Percentiles rank a stretch among this genome's conserved stretches.
phyloP scores from a whole-genome alignment of 2,797 vertebrate genomes.

The Fistularia tabacaria region DNA sequence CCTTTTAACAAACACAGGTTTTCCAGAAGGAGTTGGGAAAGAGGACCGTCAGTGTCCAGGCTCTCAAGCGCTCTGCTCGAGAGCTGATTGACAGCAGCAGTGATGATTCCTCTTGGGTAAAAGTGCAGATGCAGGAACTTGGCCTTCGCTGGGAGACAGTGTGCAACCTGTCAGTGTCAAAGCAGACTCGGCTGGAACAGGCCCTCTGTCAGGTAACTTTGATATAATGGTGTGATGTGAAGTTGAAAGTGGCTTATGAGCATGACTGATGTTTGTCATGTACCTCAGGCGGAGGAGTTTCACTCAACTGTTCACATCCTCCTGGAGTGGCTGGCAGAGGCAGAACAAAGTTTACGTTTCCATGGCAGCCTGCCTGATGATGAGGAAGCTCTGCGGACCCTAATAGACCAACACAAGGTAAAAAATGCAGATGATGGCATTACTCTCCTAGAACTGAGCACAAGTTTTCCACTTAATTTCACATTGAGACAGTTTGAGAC shows the following conservation, averaged over 20 bases:
- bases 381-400: conserved; percentile 84
- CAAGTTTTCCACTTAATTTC: not conserved
- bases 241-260: not conserved
- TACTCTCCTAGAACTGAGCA: not conserved
- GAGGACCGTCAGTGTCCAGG: conserved; percentile 90
- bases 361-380: conserved; percentile 93
- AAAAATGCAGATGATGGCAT: conserved; percentile 30
- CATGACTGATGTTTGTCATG: conserved; percentile 21
- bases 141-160: conserved; percentile 95
- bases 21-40: conserved; percentile 98
- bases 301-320: conserved; percentile 94
- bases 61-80: conserved; percentile 90
- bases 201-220: conserved; percentile 84
- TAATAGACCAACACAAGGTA: conserved; percentile 95
- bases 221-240: not conserved
- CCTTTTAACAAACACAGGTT: conserved; percentile 70
- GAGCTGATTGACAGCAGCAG: conserved; percentile 90
- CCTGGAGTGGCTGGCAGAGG: conserved; percentile 96
- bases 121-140: conserved; percentile 97
- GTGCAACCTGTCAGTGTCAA: conserved; percentile 91
- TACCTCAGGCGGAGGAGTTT: conserved; percentile 91
- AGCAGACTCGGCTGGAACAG: conserved; percentile 92
- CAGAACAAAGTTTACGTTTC: conserved; percentile 94
- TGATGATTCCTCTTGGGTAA: conserved; percentile 96
- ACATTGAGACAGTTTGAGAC: not conserved